These are phyloP conservation scores for Lutjanus campechanus DNA, from an alignment of 2,797 vertebrate species.

Conservation along the genomic window DNA sequence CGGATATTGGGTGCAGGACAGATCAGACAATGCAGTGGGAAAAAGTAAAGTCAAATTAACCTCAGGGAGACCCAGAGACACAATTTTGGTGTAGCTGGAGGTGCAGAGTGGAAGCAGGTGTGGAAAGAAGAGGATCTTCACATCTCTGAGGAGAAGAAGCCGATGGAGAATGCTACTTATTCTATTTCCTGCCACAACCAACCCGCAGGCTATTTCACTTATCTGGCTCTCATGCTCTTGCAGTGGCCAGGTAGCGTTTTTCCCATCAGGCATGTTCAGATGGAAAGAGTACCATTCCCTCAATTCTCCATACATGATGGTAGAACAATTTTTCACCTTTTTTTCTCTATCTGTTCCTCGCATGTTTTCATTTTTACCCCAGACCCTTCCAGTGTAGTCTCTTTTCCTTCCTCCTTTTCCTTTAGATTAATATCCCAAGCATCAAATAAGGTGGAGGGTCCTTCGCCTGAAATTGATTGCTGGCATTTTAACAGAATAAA, in stretches of 20 bases:
- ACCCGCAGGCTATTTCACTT: conserved; percentile 63
- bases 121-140: conserved; percentile 67
- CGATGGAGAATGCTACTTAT: conserved; percentile 59
- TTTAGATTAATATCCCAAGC: conserved; percentile 16
- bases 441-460: conserved; percentile 10
- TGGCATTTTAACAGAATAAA: conserved; percentile 60
- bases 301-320: conserved; percentile 25
- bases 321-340: background rate
- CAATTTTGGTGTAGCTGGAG: conserved; percentile 65
- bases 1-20: conserved; percentile 76
- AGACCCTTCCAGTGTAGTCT: conserved; percentile 9
- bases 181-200: conserved; percentile 64
- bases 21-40: conserved; percentile 77
- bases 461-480: conserved; percentile 41
- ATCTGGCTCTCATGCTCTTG: conserved; percentile 59
- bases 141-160: conserved; percentile 55
- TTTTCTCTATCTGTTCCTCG: conserved; percentile 13
- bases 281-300: conserved; percentile 25
- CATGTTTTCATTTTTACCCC: conserved; percentile 17
- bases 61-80: conserved; percentile 71
- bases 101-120: conserved; percentile 49
- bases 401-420: background rate
- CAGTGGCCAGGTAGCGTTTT: conserved; percentile 50
- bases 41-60: conserved; percentile 86
- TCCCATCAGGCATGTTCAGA: conserved; percentile 43